Evolutionary conservation across 2,888 invertebrate genomes (phyloP).

Genomic region (Chrysomela aeneicollis): DNA sequence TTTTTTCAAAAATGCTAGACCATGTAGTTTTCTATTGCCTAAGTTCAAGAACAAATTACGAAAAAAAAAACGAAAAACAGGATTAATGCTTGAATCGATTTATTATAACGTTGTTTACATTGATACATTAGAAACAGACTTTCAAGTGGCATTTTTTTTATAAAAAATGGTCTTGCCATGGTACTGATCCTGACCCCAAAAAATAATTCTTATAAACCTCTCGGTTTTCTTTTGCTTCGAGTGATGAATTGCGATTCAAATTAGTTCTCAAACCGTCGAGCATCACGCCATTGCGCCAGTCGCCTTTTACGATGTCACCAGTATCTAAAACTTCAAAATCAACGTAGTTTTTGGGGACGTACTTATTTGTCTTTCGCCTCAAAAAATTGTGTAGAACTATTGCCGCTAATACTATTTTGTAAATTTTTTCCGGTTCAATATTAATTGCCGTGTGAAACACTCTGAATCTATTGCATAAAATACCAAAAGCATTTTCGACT

Average conservation of each 20-base stretch:
- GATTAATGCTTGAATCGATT: conserved; percentile 18
- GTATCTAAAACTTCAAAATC: conserved; percentile 29
- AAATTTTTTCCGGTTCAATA: conserved; percentile 33
- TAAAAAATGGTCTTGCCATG: conserved; percentile 9
- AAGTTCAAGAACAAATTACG: conserved; percentile 15
- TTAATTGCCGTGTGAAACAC: conserved; percentile 35
- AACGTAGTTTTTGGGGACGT: conserved; percentile 25
- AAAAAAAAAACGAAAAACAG: conserved; percentile 15
- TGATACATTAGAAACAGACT: conserved; percentile 13
- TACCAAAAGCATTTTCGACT: conserved; percentile 35
- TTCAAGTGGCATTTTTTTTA: conserved; percentile 3
- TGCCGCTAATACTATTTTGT: conserved; percentile 29
- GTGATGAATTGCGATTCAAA: conserved; percentile 16
- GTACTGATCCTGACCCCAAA: conserved; percentile 16
- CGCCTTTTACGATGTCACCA: conserved; percentile 29
- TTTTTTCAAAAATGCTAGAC: conserved; percentile 20
- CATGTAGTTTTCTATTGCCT: conserved; percentile 11
- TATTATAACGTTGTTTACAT: conserved; percentile 21
- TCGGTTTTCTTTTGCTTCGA: conserved; percentile 23
- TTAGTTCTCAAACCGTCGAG: conserved; percentile 21
- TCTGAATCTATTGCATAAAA: conserved; percentile 28
- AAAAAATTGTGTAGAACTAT: conserved; percentile 33
- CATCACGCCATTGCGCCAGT: conserved; percentile 25
- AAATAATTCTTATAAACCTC: conserved; percentile 30
- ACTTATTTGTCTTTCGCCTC: conserved; percentile 21